phyloP scores from a whole-genome alignment of 2,888 invertebrate genomes.

The Rhopalosiphum nymphaeae region DNA sequence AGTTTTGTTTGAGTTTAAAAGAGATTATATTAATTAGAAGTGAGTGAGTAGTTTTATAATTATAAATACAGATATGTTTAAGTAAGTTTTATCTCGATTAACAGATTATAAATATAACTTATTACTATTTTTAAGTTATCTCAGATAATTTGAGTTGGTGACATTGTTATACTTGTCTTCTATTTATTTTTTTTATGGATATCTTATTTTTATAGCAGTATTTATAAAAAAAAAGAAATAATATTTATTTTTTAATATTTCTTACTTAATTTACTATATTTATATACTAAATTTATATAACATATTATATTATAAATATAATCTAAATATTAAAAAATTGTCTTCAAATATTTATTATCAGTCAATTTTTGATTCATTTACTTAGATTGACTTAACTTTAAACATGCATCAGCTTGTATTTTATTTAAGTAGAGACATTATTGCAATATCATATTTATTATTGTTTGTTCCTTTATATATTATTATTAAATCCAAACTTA shows the following conservation, averaged over 20 bases:
- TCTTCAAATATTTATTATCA: background rate
- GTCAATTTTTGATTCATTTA: background rate
- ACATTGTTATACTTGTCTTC: background rate
- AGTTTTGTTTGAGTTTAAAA: constrained; percentile 60
- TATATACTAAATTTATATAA: background rate
- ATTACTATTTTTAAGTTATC: constrained; percentile 6
- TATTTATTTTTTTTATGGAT: background rate
- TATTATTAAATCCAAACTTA: background rate
- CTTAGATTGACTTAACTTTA: background rate
- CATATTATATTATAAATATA: background rate
- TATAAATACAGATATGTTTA: background rate
- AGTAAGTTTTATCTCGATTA: background rate
- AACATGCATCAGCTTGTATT: background rate
- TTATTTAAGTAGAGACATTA: background rate
- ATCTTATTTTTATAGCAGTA: background rate
- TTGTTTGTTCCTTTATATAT: background rate
- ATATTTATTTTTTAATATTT: background rate
- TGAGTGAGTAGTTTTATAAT: constrained; percentile 33
- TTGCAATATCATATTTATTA: background rate
- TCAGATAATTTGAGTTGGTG: background rate
- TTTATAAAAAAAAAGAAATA: background rate
- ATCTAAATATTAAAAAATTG: background rate
- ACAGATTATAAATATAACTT: background rate
- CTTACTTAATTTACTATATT: background rate
- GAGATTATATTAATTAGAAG: constrained; percentile 38